phyloP scores from a whole-genome alignment of 2,113 vertebrate species.

The Pycnonotus jocosus region DNA sequence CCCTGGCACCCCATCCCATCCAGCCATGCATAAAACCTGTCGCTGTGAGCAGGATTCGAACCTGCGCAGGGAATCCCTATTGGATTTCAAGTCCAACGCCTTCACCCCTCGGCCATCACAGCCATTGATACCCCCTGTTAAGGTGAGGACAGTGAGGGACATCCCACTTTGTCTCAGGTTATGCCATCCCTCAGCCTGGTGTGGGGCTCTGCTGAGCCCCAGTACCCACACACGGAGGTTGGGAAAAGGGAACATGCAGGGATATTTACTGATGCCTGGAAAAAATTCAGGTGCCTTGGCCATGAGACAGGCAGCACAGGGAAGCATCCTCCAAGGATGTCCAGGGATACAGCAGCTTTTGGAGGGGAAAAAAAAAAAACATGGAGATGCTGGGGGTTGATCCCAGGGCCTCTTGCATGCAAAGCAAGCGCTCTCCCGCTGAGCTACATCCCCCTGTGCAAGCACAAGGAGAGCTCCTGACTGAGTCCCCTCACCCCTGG shows the following conservation, averaged over 20 bases:
- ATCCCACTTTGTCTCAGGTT: fast-evolving
- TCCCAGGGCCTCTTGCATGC: not conserved
- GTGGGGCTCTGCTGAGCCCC: not conserved
- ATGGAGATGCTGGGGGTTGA: not conserved
- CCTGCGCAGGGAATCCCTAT: not conserved
- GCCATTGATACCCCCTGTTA: fast-evolving
- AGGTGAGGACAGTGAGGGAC: fast-evolving
- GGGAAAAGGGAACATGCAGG: not conserved
- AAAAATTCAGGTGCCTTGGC: not conserved
- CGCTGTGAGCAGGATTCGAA: conserved; percentile 1
- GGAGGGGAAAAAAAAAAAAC: not conserved
- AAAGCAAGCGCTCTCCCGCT: not conserved
- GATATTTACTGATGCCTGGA: not conserved
- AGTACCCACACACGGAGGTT: fast-evolving
- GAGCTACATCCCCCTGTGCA: not conserved
- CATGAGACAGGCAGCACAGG: not conserved
- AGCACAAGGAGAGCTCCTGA: not conserved
- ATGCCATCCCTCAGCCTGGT: too few relatives aligned
- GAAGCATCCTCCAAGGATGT: not conserved
- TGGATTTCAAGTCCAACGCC: not conserved
- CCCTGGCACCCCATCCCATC: fast-evolving
- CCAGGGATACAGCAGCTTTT: not conserved
- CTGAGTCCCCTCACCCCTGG: not conserved
- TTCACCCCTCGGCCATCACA: conserved; percentile 7
- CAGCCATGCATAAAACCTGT: fast-evolving